Evolutionary conservation across 2,888 invertebrate genomes (phyloP), one percentile per base, ranked within the genome.

Genomic region (Eupithecia dodoneata): DNA sequence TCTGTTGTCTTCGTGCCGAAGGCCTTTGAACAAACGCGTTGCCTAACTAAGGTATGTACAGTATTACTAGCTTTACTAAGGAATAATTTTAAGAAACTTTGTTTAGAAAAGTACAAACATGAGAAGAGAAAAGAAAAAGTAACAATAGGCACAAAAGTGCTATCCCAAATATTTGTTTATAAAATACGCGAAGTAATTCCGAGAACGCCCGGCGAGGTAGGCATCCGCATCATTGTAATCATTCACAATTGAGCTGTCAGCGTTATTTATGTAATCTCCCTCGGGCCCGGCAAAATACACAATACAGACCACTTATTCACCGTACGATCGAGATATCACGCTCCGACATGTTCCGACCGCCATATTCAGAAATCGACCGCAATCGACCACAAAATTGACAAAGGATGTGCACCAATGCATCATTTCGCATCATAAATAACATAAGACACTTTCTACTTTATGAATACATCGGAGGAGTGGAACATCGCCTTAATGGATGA

Each of bases 31-130:
- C 85, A 85, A 82, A 86, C 84, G 84, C 88, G 87, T 91, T 88
- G 90, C 91, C 91, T 91, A 87, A 89, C 85, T 87, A 87, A 91
- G 90, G 92, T 91, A 90, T 94, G 94, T 94, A 94, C 94, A 94
- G 94, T 94, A 94, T 94, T 94, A 94, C 90, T 94, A 94, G 94
- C 92, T 92, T 94, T 94, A 94, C 91, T 93, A 93, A 93, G 93
- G 30, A 89, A 89, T 86, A 89, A 89, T 86, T 83, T 85, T 85
- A 86, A 86, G 86, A 85, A 84, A 83, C 79, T 83, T 82, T 85
- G 81, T 82, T 87, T 84, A 85, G 86, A 89, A 85, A 86, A 84
- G 88, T 86, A 87, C 85, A 87, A 81, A 78, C 72, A 72, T 71
- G 47, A 5, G n/a, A 5, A 70, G 44, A 45, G 3, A 15, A 15